Percentiles rank a stretch among this genome's conserved stretches.
Evolutionary conservation across 2,113 vertebrate species (phyloP).

Genomic region (Forbesichthys agassizii): DNA sequence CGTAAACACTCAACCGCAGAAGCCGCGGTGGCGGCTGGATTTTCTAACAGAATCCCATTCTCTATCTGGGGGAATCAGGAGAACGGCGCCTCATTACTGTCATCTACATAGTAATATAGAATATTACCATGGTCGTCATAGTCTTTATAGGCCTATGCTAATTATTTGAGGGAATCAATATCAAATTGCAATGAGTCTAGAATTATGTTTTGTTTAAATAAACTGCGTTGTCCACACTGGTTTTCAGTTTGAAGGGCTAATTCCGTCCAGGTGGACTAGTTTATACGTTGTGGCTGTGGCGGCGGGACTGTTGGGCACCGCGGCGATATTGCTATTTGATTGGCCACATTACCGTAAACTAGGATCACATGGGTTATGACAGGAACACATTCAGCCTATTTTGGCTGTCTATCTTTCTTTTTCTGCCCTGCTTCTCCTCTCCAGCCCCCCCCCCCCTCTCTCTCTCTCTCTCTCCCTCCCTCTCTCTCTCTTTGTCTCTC

Average conservation of each 20-base stretch:
- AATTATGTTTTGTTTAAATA: slow-evolving; percentile 6
- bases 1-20: slow-evolving; percentile 37
- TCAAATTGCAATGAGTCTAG: not conserved
- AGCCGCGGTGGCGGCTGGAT: slow-evolving; percentile 2
- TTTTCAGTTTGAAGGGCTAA: slow-evolving; percentile 49
- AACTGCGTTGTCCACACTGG: slow-evolving; percentile 20
- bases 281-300: slow-evolving; percentile 62
- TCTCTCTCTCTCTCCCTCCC: not conserved
- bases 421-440: no score
- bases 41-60: slow-evolving; percentile 18
- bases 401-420: no score
- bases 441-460: no score
- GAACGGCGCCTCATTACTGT: no score
- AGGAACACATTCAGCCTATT: slow-evolving; percentile 34
- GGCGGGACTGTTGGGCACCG: slow-evolving; percentile 71
- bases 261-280: slow-evolving; percentile 63
- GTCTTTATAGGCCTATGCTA: no score
- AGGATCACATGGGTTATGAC: slow-evolving; percentile 40
- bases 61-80: not conserved
- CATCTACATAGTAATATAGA: no score
- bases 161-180: not conserved
- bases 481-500: not conserved
- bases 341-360: slow-evolving; percentile 46
- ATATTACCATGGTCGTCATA: no score
- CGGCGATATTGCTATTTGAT: slow-evolving; percentile 50